phyloP scores from a whole-genome alignment of 1,140 invertebrate species.

The Ctenoplectra terminalis region DNA sequence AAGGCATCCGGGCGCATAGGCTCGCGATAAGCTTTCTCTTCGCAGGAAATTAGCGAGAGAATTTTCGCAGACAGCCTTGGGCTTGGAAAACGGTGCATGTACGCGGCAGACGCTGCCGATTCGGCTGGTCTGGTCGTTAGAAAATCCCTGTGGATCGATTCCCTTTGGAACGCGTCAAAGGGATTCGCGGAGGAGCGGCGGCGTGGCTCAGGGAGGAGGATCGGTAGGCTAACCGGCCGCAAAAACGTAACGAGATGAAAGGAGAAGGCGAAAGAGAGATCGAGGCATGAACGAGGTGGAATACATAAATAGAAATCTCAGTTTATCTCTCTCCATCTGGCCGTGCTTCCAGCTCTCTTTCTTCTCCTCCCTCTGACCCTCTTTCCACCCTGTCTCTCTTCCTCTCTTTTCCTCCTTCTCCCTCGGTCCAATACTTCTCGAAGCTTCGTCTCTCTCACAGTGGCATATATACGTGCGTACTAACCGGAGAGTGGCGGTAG shows the following conservation, averaged over 20 bases:
- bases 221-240: constrained; percentile 58
- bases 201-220: not conserved
- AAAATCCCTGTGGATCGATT: constrained; percentile 60
- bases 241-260: constrained; percentile 82
- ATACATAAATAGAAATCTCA: constrained; percentile 81
- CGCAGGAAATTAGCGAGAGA: constrained; percentile 10
- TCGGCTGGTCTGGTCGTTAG: constrained; percentile 53
- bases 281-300: constrained; percentile 79
- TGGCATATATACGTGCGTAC: constrained; percentile 56
- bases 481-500: constrained; percentile 72
- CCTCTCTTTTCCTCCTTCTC: not conserved
- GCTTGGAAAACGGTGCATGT: not conserved
- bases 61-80: constrained; percentile 10
- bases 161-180: constrained; percentile 53
- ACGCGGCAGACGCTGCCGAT: constrained; percentile 45
- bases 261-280: constrained; percentile 75
- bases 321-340: constrained; percentile 43
- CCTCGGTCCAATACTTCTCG: not conserved
- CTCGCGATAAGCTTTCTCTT: not conserved
- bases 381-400: not conserved
- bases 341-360: constrained; percentile 5
- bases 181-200: not conserved
- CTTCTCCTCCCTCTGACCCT: not conserved
- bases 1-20: too few relatives aligned
- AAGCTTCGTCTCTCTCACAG: not conserved